These are phyloP conservation scores for Ceryle rudis DNA, from an alignment of 2,797 vertebrate genomes.

Conservation along the genomic window DNA sequence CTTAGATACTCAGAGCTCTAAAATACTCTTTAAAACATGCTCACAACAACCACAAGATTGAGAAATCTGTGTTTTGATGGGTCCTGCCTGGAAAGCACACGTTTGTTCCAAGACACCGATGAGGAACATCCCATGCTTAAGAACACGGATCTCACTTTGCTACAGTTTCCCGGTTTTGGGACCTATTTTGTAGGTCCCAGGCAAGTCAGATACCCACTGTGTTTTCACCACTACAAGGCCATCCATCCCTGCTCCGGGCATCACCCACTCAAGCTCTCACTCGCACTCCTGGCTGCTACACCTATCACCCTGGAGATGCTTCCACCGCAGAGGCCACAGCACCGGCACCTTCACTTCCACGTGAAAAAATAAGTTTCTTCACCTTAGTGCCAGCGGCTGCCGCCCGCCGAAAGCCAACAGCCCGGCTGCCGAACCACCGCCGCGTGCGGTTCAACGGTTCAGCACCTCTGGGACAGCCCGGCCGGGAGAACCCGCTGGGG, in stretches of 20 bases:
- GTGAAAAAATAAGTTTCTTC: neutral
- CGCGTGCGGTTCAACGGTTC: neutral
- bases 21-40: rapidly evolving
- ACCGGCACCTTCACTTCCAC: neutral
- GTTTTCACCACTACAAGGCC: neutral
- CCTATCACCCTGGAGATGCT: rapidly evolving
- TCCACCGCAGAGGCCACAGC: neutral
- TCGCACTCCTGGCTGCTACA: neutral
- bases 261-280: rapidly evolving
- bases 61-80: rapidly evolving
- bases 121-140: neutral
- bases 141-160: rapidly evolving
- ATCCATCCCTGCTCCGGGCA: neutral
- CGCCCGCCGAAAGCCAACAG: neutral
- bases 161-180: rapidly evolving
- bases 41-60: rapidly evolving
- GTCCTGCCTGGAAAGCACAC: rapidly evolving
- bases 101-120: rapidly evolving
- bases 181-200: rapidly evolving
- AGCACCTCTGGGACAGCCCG: too few relatives aligned
- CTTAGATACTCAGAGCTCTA: neutral
- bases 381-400: rapidly evolving
- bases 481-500: rapidly evolving
- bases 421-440: neutral
- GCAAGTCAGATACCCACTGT: rapidly evolving